Conservation (phyloP, 2,888 invertebrate genomes). For the Julus scandinavius region DNA sequence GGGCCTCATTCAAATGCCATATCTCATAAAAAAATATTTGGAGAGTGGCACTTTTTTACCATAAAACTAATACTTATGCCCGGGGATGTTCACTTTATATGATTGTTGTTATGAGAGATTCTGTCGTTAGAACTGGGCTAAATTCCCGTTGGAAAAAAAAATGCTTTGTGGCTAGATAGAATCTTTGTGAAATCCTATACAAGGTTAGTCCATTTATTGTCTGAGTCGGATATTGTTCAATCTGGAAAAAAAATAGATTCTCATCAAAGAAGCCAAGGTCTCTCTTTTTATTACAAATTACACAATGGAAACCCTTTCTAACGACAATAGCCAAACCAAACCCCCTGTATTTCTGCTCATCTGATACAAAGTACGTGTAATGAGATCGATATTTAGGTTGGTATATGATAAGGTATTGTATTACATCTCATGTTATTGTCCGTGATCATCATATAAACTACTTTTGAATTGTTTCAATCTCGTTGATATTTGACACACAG, state of each 20-base stretch:
- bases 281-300: slow-evolving; percentile 28
- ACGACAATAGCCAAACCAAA: neutral
- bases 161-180: neutral
- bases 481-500: too few species aligned
- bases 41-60: slow-evolving; percentile 44
- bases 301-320: neutral
- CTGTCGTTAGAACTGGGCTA: neutral
- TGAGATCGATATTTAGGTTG: neutral
- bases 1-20: neutral
- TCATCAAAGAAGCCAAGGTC: neutral
- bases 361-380: neutral
- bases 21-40: slow-evolving; percentile 4
- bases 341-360: neutral
- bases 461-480: too few species aligned
- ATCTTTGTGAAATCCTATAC: neutral
- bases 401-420: neutral
- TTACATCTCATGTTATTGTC: too few species aligned
- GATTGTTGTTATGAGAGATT: slow-evolving; percentile 5
- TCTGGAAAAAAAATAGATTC: neutral
- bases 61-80: slow-evolving; percentile 44
- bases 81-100: neutral
- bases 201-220: neutral
- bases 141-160: neutral
- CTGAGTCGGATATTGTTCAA: neutral
- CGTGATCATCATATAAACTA: too few species aligned